Evolutionary conservation across 2,797 vertebrate genomes (phyloP).

Genomic region (Calcarius lapponicus): DNA sequence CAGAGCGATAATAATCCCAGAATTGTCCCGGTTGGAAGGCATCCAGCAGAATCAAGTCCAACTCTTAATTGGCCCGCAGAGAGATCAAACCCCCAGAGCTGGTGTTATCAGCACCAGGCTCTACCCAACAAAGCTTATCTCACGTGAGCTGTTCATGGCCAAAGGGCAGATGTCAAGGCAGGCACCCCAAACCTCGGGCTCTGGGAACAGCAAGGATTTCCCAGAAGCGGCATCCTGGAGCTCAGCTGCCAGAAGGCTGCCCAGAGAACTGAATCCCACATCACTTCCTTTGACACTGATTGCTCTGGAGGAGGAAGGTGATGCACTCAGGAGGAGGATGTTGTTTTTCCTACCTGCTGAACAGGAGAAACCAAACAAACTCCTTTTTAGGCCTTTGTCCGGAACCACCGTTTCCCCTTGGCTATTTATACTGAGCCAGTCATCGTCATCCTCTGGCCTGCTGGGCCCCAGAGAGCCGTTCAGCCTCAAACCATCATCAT

Average conservation of each 20-base stretch:
- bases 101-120: not conserved
- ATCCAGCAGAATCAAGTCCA: not conserved
- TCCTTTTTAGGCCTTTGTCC: not conserved
- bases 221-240: not conserved
- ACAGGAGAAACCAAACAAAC: not conserved
- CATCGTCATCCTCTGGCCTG: not conserved
- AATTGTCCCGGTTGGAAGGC: rapidly evolving
- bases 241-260: rapidly evolving
- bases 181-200: not conserved
- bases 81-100: not conserved
- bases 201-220: not conserved
- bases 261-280: not conserved
- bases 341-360: not conserved
- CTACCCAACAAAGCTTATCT: not conserved
- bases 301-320: not conserved
- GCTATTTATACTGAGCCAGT: not conserved
- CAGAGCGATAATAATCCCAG: not conserved
- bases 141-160: rapidly evolving
- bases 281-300: not conserved
- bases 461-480: not conserved
- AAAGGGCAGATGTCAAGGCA: not conserved
- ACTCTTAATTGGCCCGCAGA: rapidly evolving
- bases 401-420: not conserved
- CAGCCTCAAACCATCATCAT: not conserved
- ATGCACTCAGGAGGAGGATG: not conserved